Base-by-base conservation (phyloP, 2,797 vertebrate genomes). In the Siniperca scherzeri region DNA sequence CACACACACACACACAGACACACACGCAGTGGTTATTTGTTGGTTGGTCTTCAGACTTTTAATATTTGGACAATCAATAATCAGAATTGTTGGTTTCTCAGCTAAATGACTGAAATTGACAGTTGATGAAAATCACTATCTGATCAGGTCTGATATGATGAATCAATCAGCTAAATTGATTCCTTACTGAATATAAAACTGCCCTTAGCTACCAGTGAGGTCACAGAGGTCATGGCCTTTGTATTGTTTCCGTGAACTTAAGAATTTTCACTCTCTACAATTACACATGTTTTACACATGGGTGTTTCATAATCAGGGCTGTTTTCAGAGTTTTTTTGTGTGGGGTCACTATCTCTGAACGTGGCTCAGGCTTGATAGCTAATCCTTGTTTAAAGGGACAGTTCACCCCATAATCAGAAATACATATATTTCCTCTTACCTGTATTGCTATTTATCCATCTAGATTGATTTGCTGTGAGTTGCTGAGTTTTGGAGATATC, bases 1-100 rank as follows among this genome's bases (percentile, higher is more conserved):
- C 70, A 65, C 61, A 60, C 70, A 67, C 52, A 46, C 52, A 55
- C 61, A 38, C 57, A 72, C 70, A 52, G 30, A 53, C 12, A 62
- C 56, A 60, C 67, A 71, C 22, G 61, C 8, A 27, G 25, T 40
- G 25, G 19, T 53, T 42, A 33, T 69, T 53, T 74, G 16, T 61
- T 70, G 36, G 19, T 52, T 53, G 27, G 17, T 56, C 36, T 62
- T 71, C 30, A 59, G 22, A 13, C n/a, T 25, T 22, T 33, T 67
- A 21, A 36, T 27, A 48, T 36, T 38, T 61, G 19, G 12, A n/a
- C 12, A 52, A 30, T 70, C 59, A 48, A 17, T 48, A 11, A 16
- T 36, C n/a, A 33, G 52, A 12, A 12, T 5, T 11, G 21, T 53
- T 53, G 27, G 3, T 46, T 22, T 33, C 59, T 61, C 16, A 30